These are phyloP conservation scores for Anoplolepis gracilipes DNA, from an alignment of 1,140 invertebrate species.

Conservation along the genomic window DNA sequence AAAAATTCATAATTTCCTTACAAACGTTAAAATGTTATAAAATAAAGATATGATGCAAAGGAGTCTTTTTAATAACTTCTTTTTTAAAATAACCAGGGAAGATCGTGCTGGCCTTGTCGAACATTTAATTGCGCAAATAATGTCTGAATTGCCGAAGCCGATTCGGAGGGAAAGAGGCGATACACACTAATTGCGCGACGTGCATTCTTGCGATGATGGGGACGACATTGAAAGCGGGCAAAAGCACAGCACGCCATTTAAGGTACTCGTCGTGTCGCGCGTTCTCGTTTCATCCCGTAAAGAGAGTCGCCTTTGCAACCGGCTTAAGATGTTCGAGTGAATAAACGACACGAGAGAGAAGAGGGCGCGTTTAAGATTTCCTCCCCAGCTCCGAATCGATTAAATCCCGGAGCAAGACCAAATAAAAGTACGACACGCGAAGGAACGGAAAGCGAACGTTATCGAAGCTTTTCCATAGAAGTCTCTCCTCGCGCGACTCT, in stretches of 20 bases:
- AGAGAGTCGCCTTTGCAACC: constrained; percentile 48
- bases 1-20: not conserved
- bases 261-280: constrained; percentile 65
- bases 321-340: constrained; percentile 49
- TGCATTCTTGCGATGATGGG: constrained; percentile 14
- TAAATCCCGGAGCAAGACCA: constrained; percentile 50
- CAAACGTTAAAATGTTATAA: not conserved
- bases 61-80: not conserved
- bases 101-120: not conserved
- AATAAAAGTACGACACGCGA: constrained; percentile 47
- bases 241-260: constrained; percentile 74
- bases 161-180: constrained; percentile 2
- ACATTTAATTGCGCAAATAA: constrained; percentile 23
- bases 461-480: constrained; percentile 45
- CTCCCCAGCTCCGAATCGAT: constrained; percentile 33
- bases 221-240: constrained; percentile 58
- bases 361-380: constrained; percentile 33
- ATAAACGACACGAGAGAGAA: constrained; percentile 47
- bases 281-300: constrained; percentile 59
- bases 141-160: constrained; percentile 6
- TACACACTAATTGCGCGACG: constrained; percentile 36
- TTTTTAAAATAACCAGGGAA: not conserved
- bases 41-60: not conserved
- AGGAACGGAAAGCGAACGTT: constrained; percentile 13
- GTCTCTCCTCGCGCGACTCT: constrained; percentile 5